These are phyloP conservation scores for Nautilus pompilius DNA, from an alignment of 1,140 invertebrate genomes.

Conservation along the genomic window DNA sequence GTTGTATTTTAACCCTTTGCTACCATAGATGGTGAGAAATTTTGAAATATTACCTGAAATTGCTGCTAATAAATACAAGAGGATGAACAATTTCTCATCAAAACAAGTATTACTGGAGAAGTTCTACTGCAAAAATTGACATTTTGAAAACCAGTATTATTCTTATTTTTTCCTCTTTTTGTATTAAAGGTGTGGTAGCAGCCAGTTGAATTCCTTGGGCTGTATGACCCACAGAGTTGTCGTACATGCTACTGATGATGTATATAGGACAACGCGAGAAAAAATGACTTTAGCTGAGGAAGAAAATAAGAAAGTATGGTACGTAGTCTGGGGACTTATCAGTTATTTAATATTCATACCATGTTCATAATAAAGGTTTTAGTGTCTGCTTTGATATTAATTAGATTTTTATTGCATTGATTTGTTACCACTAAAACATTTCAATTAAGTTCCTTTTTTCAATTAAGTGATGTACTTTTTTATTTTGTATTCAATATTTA, in stretches of 20 bases:
- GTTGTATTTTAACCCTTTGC: neutral
- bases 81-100: neutral
- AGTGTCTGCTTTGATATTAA: neutral
- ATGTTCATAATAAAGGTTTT: neutral
- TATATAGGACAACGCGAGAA: constrained; percentile 84
- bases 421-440: neutral
- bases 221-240: constrained; percentile 79
- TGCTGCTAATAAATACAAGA: neutral
- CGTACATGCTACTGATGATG: constrained; percentile 89
- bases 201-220: constrained; percentile 72
- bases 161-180: neutral
- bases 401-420: too few species aligned
- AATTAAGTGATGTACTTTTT: constrained; percentile 7
- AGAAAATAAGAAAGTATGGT: constrained; percentile 91
- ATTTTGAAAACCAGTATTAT: neutral
- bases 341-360: neutral
- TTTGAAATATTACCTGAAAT: neutral
- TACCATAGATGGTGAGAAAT: neutral
- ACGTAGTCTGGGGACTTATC: constrained; percentile 10
- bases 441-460: neutral
- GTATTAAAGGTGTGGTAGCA: constrained; percentile 20
- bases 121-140: neutral
- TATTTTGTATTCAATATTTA: too few species aligned
- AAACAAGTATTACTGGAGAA: neutral
- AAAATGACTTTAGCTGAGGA: constrained; percentile 82